Base-by-base conservation (phyloP, 2,113 vertebrate genomes). In the Aptenodytes forsteri region DNA sequence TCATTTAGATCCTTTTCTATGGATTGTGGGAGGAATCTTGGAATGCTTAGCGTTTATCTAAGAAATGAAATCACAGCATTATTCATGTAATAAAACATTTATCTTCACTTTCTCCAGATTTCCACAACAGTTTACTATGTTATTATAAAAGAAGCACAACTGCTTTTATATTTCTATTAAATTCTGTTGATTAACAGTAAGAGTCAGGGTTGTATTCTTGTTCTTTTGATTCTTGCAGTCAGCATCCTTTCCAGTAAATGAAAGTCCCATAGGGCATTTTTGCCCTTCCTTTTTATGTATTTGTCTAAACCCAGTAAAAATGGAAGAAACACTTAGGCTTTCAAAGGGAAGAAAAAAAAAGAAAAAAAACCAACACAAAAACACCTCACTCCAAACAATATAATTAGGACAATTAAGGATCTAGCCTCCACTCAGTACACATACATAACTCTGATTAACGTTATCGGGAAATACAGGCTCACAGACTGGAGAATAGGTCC, bases 401-500 rank as follows among this genome's bases (percentile, higher is more conserved):
- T 64, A 71, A 92, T 71, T 71, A 93, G 34, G 55, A 49, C 36
- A 82, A 89, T 92, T 89, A 95, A 80, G 85, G 38, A 71, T 56
- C 83, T 85, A 83, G 56, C 11, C 40, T 95, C 49, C 55, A 81
- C 40, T 90, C 58, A 75, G 11, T 52, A 77, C 3, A 9, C 70
- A 89, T 61, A 65, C 38, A 81, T 83, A 95, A 89, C 25, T 89
- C 79, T 95, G 89, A 89, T 95, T 96, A 93, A 94, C 5, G 0
- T 55, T 96, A 91, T 91, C 46, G 7, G 73, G 77, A 96, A 97
- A 94, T 81, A 79, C 32, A 94, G 83, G 67, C 66, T 94, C 87
- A 72, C 44, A 81, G 79, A 42, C 47, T 87, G 42, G 44, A 92
- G 52, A 96, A 87, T 38, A 96, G 36, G 66, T 91, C 93, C 56